Percentiles rank a stretch among this genome's conserved stretches.
Evolutionary conservation across 2,113 vertebrate genomes (phyloP).

Genomic region (Platycercus adscitus): DNA sequence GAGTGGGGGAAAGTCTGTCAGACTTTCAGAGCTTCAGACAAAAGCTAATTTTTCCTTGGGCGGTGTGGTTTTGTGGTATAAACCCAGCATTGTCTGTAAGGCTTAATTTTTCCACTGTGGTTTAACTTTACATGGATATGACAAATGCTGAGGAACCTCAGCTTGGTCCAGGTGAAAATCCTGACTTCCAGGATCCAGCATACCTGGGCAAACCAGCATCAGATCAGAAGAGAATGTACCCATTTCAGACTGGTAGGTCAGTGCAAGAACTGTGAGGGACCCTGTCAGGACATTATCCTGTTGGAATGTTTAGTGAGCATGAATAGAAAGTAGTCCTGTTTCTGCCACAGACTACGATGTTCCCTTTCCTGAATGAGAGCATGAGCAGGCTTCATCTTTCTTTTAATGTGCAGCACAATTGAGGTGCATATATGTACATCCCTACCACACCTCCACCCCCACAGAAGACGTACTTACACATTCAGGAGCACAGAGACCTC

Average conservation of each 20-base stretch:
- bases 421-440: background rate
- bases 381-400: background rate
- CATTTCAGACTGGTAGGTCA: background rate
- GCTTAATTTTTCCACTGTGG: background rate
- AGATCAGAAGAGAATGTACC: background rate
- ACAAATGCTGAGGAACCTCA: background rate
- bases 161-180: background rate
- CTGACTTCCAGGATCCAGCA: background rate
- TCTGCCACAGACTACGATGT: background rate
- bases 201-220: background rate
- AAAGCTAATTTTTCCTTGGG: background rate
- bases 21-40: background rate
- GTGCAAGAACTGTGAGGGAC: background rate
- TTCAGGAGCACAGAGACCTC: background rate
- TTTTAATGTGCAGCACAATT: background rate
- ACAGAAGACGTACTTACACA: background rate
- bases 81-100: background rate
- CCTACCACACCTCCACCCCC: background rate
- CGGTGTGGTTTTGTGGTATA: background rate
- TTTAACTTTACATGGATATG: background rate
- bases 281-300: background rate
- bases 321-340: background rate
- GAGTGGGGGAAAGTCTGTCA: background rate
- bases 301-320: background rate
- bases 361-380: background rate